A percentile compares a stretch with the other conserved stretches of the same genome.
phyloP scores from a whole-genome alignment of 2,888 invertebrate species.

The Synergus umbraculus region DNA sequence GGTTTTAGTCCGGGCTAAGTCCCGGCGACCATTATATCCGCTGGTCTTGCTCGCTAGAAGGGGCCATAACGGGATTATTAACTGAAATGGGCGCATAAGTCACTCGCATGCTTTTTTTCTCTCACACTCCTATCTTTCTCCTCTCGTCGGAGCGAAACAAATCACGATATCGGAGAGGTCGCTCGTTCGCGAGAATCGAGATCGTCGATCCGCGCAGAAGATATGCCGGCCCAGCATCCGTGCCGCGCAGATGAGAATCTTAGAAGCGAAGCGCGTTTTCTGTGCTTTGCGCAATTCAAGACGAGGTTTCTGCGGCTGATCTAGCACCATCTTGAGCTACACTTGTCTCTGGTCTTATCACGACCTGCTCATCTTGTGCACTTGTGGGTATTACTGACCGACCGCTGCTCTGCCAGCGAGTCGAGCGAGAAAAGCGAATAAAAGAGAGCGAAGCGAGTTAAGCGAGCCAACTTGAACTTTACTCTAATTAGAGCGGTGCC shows the following conservation, averaged over 20 bases:
- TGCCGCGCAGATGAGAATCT: slow-evolving; percentile 48
- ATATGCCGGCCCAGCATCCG: slow-evolving; percentile 46
- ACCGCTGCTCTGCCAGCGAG: slow-evolving; percentile 29
- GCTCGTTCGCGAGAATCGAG: slow-evolving; percentile 43
- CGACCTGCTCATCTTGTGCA: slow-evolving; percentile 41
- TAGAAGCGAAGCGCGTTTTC: slow-evolving; percentile 43
- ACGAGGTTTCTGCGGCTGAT: slow-evolving; percentile 55
- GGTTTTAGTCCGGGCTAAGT: slow-evolving; percentile 57
- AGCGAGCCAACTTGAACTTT: slow-evolving; percentile 4
- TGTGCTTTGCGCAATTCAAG: slow-evolving; percentile 36
- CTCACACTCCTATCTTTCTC: slow-evolving; percentile 41
- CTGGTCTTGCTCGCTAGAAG: slow-evolving; percentile 48
- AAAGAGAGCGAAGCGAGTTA: background rate
- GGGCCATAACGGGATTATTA: slow-evolving; percentile 71
- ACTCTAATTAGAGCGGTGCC: slow-evolving; percentile 21
- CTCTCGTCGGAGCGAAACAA: slow-evolving; percentile 43
- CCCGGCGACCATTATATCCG: slow-evolving; percentile 68
- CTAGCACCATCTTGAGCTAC: slow-evolving; percentile 63
- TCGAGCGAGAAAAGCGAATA: background rate
- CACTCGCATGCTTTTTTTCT: slow-evolving; percentile 52
- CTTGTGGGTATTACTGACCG: slow-evolving; percentile 50
- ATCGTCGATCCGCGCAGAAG: slow-evolving; percentile 48
- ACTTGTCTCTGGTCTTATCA: slow-evolving; percentile 61
- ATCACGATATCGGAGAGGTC: slow-evolving; percentile 50
- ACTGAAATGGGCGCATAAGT: slow-evolving; percentile 69